These are phyloP conservation scores for Hylaeus volcanicus DNA, from an alignment of 1,140 invertebrate genomes.

Conservation along the genomic window DNA sequence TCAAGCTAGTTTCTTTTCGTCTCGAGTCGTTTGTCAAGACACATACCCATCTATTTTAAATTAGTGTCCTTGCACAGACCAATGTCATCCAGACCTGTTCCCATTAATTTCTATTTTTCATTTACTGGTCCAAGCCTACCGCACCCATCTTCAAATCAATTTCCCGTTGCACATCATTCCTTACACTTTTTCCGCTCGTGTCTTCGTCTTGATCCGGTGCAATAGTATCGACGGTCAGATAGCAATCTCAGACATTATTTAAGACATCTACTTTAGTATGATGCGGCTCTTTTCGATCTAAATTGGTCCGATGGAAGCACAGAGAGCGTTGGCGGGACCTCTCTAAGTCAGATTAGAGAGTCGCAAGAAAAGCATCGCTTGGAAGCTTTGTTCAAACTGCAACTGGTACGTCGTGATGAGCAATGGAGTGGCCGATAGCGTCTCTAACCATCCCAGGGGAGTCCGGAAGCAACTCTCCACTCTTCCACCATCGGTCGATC, in stretches of 20 bases:
- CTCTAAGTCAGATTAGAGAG: conserved; percentile 73
- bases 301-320: conserved; percentile 45
- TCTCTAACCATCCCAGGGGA: conserved; percentile 69
- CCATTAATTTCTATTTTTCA: no score
- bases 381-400: conserved; percentile 71
- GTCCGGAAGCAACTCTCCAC: conserved; percentile 43
- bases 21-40: no score
- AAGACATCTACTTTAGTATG: conserved; percentile 54
- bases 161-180: no score
- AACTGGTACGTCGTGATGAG: conserved; percentile 71
- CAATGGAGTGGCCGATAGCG: conserved; percentile 74
- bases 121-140: no score
- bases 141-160: neutral
- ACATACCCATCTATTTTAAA: no score
- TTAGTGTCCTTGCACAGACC: no score
- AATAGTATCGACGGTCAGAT: conserved; percentile 22
- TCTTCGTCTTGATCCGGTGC: neutral
- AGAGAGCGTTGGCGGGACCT: conserved; percentile 4
- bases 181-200: neutral
- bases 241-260: conserved; percentile 58
- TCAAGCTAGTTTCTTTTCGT: no score
- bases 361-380: conserved; percentile 73
- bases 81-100: no score
- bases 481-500: conserved; percentile 55
- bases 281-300: conserved; percentile 47